A percentile compares a stretch with the other conserved stretches of the same genome.
Evolutionary conservation across 2,113 vertebrate species (phyloP).

Genomic region (Hipposideros armiger): DNA sequence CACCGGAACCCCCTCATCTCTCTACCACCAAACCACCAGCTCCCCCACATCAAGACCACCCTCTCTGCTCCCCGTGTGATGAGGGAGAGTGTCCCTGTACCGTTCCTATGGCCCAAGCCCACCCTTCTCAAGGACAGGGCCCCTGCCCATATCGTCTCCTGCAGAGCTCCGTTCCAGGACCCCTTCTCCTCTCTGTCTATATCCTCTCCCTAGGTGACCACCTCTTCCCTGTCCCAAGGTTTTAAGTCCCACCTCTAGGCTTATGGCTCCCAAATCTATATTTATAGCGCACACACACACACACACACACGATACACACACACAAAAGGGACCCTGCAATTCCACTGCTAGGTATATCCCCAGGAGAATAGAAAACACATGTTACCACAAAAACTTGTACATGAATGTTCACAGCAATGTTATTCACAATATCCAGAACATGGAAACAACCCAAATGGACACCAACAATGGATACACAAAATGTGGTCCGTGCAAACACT

Average conservation of each 20-base stretch:
- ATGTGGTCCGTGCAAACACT: not conserved
- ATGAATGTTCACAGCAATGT: not conserved
- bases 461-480: not conserved
- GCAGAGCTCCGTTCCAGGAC: not conserved
- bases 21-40: not conserved
- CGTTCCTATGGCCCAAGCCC: accelerated
- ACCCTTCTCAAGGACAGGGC: not conserved
- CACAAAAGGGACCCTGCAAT: not conserved
- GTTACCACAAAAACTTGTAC: not conserved
- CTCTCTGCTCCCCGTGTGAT: not conserved
- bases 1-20: not conserved
- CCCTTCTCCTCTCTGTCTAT: not conserved
- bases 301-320: not conserved
- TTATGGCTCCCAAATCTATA: not conserved
- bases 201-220: not conserved
- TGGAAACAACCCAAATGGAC: not conserved
- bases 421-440: not conserved
- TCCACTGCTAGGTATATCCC: not conserved
- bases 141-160: not conserved
- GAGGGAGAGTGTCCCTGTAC: not conserved
- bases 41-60: not conserved
- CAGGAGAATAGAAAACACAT: not conserved
- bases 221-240: not conserved
- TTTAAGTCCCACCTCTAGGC: not conserved
- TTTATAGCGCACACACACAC: accelerated